Percentiles rank a stretch among this genome's conserved stretches.
phyloP scores from a whole-genome alignment of 2,113 vertebrate species.

The Himantopus leucocephalus region DNA sequence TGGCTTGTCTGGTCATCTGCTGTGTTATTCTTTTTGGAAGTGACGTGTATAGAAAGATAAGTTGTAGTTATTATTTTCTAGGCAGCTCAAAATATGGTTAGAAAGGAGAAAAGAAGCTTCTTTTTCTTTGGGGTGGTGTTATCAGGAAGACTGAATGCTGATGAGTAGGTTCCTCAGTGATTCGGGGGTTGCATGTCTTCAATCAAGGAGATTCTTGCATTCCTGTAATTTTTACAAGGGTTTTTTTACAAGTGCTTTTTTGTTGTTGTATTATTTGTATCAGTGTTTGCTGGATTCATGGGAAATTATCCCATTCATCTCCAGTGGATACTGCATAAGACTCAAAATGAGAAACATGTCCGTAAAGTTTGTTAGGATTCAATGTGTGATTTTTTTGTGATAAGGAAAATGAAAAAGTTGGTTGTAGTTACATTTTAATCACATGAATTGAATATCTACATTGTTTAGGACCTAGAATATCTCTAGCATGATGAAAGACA shows the following conservation, averaged over 20 bases:
- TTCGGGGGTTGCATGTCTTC: neutral
- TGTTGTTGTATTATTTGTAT: neutral
- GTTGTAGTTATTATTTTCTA: neutral
- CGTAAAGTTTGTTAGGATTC: neutral
- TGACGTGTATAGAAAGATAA: neutral
- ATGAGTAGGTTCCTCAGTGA: neutral
- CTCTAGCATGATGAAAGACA: neutral
- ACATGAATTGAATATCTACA: neutral
- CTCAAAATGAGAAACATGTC: neutral
- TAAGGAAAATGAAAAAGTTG: neutral
- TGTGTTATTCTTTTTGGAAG: neutral
- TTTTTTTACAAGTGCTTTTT: neutral
- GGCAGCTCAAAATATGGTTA: neutral
- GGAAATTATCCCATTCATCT: neutral
- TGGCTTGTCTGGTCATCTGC: neutral
- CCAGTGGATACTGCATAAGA: neutral
- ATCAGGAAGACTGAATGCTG: neutral
- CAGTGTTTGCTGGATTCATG: neutral
- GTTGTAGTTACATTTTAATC: conserved; percentile 16
- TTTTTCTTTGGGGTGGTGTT: neutral
- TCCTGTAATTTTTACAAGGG: neutral
- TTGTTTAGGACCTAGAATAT: neutral
- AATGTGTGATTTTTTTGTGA: neutral
- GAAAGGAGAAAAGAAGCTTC: neutral
- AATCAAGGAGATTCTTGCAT: neutral